phyloP scores from a whole-genome alignment of 2,113 vertebrate species.

The cattle (Bos taurus) region ARS-UCD2.0 NC_037329.1:47631501-47632000 shows the following conservation, averaged over 20 bases:
- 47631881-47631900: not conserved
- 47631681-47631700: not conserved
- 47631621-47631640: not conserved
- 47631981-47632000: not conserved
- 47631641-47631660: not conserved
- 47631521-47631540: too few relatives aligned
- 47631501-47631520: not conserved
- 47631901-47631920: not conserved
- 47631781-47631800: not conserved
- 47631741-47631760: not conserved
- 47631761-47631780: not conserved
- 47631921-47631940: not conserved
- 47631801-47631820: not conserved
- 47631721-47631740: not conserved
- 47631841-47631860: not conserved
- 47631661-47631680: not conserved
- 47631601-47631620: accelerated
- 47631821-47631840: not conserved
- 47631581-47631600: not conserved
- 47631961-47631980: not conserved
- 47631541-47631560: not conserved
- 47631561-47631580: accelerated
- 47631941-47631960: not conserved
- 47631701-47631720: not conserved
- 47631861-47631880: not conserved